Conservation (phyloP, 2,888 invertebrate genomes). For the Monopis laevigella region DNA sequence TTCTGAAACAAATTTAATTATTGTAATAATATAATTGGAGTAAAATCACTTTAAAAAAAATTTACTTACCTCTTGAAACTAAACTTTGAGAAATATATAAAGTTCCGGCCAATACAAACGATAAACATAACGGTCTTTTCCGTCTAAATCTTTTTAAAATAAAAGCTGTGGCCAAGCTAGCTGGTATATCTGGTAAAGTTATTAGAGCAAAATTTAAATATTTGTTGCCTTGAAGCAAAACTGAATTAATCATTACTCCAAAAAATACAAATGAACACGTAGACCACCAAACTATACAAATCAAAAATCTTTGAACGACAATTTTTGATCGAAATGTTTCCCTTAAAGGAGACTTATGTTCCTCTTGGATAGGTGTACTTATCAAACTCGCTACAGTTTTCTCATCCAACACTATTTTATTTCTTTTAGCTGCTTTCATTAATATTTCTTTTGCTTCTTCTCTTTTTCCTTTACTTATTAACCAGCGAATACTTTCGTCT, state of each 20-base stretch:
- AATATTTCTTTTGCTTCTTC: slow-evolving; percentile 71
- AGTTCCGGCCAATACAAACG: slow-evolving; percentile 63
- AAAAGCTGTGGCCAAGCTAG: slow-evolving; percentile 59
- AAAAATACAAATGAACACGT: slow-evolving; percentile 82
- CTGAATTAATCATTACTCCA: slow-evolving; percentile 79
- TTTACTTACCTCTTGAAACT: slow-evolving; percentile 49
- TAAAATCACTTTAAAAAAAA: background rate
- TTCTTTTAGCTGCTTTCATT: slow-evolving; percentile 64
- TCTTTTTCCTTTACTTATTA: slow-evolving; percentile 73
- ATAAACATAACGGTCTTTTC: slow-evolving; percentile 59
- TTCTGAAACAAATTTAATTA: slow-evolving; percentile 20
- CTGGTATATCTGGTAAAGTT: slow-evolving; percentile 66
- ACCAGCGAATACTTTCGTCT: slow-evolving; percentile 84
- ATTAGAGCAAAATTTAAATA: slow-evolving; percentile 78
- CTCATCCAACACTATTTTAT: slow-evolving; percentile 37
- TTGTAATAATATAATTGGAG: background rate
- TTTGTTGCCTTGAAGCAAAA: slow-evolving; percentile 77
- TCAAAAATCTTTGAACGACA: slow-evolving; percentile 35
- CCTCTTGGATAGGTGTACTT: slow-evolving; percentile 22
- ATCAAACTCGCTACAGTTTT: slow-evolving; percentile 29
- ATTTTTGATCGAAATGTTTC: slow-evolving; percentile 24
- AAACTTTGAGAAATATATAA: slow-evolving; percentile 70
- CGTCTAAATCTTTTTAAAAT: slow-evolving; percentile 64
- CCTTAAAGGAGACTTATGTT: slow-evolving; percentile 21
- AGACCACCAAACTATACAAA: slow-evolving; percentile 46